phyloP scores from a whole-genome alignment of 2,888 invertebrate species.

The Diogma glabrata region DNA sequence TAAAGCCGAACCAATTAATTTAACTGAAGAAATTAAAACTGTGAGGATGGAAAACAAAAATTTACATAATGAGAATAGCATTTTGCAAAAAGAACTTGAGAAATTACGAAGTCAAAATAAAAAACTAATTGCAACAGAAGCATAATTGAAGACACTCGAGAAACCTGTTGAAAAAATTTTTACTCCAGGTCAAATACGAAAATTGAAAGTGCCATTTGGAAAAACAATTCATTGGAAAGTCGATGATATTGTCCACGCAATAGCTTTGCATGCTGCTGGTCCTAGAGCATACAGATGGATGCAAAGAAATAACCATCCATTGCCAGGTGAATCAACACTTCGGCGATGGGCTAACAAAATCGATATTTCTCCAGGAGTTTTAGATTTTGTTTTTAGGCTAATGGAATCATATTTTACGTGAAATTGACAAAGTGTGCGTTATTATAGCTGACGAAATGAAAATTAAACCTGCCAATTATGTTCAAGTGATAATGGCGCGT shows the following conservation, averaged over 20 bases:
- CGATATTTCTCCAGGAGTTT: constrained; percentile 9
- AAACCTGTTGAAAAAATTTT: neutral
- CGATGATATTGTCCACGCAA: constrained; percentile 7
- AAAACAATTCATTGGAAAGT: constrained; percentile 7
- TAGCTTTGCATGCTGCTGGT: constrained; percentile 11
- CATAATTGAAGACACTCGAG: too few species aligned
- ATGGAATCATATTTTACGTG: constrained; percentile 11
- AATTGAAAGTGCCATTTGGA: neutral
- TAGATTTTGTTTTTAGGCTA: constrained; percentile 9
- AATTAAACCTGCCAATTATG: constrained; percentile 13
- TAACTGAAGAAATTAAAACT: too few species aligned
- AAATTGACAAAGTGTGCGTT: constrained; percentile 14
- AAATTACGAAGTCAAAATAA: too few species aligned
- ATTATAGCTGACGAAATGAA: constrained; percentile 17
- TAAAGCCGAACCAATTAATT: too few species aligned
- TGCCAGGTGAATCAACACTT: constrained; percentile 10
- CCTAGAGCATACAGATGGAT: constrained; percentile 8
- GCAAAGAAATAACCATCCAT: constrained; percentile 6
- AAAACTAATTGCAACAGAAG: too few species aligned
- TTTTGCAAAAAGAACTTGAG: too few species aligned
- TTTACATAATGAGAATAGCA: too few species aligned
- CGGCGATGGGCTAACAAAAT: constrained; percentile 12
- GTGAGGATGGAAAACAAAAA: too few species aligned
- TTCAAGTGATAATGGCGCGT: constrained; percentile 15
- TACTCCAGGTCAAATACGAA: neutral